These are phyloP conservation scores for Platorchestia sp. DNA, from an alignment of 1,140 invertebrate genomes.

Conservation along the genomic window DNA sequence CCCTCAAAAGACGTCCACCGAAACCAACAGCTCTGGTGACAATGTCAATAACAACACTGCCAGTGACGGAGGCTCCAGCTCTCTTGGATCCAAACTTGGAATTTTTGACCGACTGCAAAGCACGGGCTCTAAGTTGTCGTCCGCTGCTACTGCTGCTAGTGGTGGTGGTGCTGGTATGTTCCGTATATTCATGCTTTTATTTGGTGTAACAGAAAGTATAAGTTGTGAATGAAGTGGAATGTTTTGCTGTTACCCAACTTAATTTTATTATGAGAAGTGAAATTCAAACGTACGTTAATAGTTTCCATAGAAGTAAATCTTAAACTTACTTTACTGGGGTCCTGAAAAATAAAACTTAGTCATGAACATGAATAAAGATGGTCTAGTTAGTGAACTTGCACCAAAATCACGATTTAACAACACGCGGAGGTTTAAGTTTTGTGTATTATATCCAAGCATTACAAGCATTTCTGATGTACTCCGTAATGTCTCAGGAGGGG, in stretches of 20 bases:
- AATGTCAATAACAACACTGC: background rate
- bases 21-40: background rate
- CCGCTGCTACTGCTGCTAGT: conserved; percentile 46
- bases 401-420: background rate
- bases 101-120: conserved; percentile 43
- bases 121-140: conserved; percentile 44
- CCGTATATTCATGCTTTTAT: background rate
- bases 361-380: background rate
- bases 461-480: too few relatives aligned
- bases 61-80: conserved; percentile 2
- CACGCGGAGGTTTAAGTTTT: background rate
- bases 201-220: background rate
- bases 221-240: background rate
- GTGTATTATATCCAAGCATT: background rate
- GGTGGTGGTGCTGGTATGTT: conserved; percentile 33
- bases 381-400: background rate
- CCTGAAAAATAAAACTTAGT: too few relatives aligned
- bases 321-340: background rate
- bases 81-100: conserved; percentile 31
- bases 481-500: background rate
- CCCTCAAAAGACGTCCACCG: background rate
- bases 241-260: too few relatives aligned
- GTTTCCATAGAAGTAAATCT: too few relatives aligned
- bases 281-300: too few relatives aligned
- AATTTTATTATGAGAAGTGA: too few relatives aligned